Evolutionary conservation across 2,113 vertebrate genomes (phyloP).

Genomic region (Anseranas semipalmata): DNA sequence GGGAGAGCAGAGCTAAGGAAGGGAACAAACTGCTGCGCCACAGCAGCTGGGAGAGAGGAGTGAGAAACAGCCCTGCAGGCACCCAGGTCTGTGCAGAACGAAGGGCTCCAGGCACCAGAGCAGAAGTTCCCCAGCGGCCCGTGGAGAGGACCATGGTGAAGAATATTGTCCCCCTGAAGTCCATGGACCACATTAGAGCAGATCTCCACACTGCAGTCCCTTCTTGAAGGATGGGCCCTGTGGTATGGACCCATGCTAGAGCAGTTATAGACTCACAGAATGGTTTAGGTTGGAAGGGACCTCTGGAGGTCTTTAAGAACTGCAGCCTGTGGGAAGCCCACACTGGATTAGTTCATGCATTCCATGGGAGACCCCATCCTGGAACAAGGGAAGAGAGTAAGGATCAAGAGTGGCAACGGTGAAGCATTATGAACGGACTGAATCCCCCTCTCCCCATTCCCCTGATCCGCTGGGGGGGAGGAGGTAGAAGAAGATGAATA

Average conservation of each 20-base stretch:
- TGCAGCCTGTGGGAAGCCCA: background rate
- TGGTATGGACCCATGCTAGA: background rate
- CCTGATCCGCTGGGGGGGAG: background rate
- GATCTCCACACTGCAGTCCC: background rate
- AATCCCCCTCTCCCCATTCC: background rate
- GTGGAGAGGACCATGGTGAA: background rate
- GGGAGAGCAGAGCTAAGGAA: background rate
- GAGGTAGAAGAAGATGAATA: background rate
- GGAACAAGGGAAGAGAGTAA: background rate
- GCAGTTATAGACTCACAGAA: background rate
- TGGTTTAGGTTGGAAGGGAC: background rate
- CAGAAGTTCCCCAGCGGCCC: background rate
- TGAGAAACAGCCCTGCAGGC: background rate
- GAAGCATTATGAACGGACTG: background rate
- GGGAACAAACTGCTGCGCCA: background rate
- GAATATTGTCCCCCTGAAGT: too few relatives aligned
- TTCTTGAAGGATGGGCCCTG: background rate
- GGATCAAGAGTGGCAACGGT: background rate
- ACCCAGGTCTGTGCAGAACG: background rate
- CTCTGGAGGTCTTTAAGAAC: background rate
- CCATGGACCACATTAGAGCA: background rate
- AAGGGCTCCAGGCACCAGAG: background rate
- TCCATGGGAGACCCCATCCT: background rate
- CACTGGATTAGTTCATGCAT: background rate
- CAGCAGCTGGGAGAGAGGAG: background rate